phyloP scores from a whole-genome alignment of 1,140 invertebrate species.

The Drosophila yakuba region DNA sequence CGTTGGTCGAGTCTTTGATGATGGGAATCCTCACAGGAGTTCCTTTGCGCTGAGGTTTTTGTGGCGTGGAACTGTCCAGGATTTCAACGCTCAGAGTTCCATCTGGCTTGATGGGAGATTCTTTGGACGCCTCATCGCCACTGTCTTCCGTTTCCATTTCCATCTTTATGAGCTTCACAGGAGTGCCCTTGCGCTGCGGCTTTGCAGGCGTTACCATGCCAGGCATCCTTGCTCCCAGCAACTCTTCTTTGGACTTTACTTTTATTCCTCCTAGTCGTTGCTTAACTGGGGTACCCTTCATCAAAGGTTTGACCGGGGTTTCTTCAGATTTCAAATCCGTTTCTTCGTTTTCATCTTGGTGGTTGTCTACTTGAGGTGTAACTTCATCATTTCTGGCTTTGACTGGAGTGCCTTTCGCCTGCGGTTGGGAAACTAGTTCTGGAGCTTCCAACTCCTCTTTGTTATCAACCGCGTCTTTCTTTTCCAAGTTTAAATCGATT shows the following conservation, averaged over 20 bases:
- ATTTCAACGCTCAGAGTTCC: constrained; percentile 1
- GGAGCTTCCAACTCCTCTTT: constrained; percentile 1
- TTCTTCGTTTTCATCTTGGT: constrained; percentile 19
- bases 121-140: neutral
- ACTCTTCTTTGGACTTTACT: constrained; percentile 33
- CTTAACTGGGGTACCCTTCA: constrained; percentile 47
- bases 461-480: neutral
- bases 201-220: constrained; percentile 8
- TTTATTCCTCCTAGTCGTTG: constrained; percentile 32
- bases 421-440: neutral
- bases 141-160: neutral
- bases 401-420: neutral
- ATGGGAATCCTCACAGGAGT: constrained; percentile 29
- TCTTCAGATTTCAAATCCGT: neutral
- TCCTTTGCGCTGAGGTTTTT: constrained; percentile 46
- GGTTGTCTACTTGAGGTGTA: neutral
- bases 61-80: constrained; percentile 17
- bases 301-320: constrained; percentile 20
- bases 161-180: constrained; percentile 18
- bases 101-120: constrained; percentile 22
- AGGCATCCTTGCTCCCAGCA: constrained; percentile 11
- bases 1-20: constrained; percentile 6
- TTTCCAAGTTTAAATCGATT: neutral
- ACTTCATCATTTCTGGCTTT: neutral
- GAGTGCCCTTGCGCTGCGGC: constrained; percentile 42